Percentiles rank a stretch among this genome's conserved stretches.
Evolutionary conservation across 2,888 invertebrate genomes (phyloP).

Genomic region (Andrena camellia): DNA sequence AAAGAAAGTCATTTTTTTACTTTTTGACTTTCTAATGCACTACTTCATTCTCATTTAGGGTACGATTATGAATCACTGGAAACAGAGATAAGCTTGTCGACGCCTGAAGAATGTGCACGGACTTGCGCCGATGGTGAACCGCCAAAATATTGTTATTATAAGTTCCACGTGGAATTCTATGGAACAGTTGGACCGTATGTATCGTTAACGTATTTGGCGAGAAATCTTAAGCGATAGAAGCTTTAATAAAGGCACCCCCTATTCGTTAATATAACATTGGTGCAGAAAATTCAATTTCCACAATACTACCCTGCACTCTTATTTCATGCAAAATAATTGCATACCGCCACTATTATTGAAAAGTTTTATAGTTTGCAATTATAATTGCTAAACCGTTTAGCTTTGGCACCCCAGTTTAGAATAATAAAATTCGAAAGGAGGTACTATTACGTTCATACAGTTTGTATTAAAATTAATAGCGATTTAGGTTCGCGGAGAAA

Average conservation of each 20-base stretch:
- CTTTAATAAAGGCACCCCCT: neutral
- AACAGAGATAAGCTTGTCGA: conserved; percentile 15
- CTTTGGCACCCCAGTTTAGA: no score
- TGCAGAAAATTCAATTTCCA: no score
- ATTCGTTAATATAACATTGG: neutral
- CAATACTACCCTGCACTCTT: no score
- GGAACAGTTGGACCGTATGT: conserved; percentile 48
- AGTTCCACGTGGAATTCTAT: conserved; percentile 48
- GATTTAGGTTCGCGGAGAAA: no score
- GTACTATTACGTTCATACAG: no score
- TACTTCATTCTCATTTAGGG: neutral
- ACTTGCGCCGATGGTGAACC: neutral
- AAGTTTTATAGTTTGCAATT: no score
- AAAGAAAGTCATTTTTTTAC: neutral
- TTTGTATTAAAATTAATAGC: no score
- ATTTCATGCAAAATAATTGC: no score
- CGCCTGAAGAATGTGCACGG: conserved; percentile 58
- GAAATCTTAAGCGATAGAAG: neutral
- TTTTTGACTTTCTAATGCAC: neutral
- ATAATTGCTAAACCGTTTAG: no score
- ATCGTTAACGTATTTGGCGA: conserved; percentile 15
- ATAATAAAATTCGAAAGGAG: no score
- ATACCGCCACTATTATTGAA: no score
- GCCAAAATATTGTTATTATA: conserved; percentile 50
- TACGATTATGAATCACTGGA: accelerated